phyloP scores from a whole-genome alignment of 2,113 vertebrate genomes.

The Ceuthmochares aereus region DNA sequence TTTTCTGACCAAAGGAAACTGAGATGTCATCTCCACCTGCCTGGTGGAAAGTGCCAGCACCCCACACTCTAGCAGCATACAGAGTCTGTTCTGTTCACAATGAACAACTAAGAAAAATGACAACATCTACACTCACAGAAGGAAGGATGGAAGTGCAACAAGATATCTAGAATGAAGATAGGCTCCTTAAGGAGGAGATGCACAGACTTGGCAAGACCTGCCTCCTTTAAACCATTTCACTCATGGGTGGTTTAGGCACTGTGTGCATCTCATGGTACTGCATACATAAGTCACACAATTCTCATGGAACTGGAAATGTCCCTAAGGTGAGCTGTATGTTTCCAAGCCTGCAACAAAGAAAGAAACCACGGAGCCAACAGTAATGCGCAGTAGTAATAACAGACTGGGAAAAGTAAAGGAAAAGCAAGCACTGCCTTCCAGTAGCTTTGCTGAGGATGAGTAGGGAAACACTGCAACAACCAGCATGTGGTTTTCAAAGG shows the following conservation, averaged over 20 bases:
- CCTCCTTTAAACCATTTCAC: not conserved
- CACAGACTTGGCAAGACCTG: not conserved
- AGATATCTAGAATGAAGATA: not conserved
- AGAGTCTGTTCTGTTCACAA: not conserved
- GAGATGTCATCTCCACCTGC: not conserved
- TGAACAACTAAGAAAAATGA: not conserved
- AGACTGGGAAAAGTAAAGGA: not conserved
- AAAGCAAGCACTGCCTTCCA: not conserved
- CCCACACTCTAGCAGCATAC: not conserved
- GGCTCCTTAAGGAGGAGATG: not conserved
- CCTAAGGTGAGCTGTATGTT: not conserved
- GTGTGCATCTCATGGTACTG: accelerated
- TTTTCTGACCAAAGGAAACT: not conserved
- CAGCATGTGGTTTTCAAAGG: not conserved
- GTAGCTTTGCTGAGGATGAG: not conserved
- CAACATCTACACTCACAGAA: not conserved
- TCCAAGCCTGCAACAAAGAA: not conserved
- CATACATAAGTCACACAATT: not conserved
- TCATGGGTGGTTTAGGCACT: not conserved
- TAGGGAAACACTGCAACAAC: not conserved
- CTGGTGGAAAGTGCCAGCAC: not conserved
- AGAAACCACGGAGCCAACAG: not conserved
- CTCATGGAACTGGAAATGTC: not conserved
- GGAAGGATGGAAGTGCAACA: not conserved
- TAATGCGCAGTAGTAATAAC: not conserved